These are phyloP conservation scores for Empidonax traillii DNA, from an alignment of 2,113 vertebrate species.

Conservation along the genomic window DNA sequence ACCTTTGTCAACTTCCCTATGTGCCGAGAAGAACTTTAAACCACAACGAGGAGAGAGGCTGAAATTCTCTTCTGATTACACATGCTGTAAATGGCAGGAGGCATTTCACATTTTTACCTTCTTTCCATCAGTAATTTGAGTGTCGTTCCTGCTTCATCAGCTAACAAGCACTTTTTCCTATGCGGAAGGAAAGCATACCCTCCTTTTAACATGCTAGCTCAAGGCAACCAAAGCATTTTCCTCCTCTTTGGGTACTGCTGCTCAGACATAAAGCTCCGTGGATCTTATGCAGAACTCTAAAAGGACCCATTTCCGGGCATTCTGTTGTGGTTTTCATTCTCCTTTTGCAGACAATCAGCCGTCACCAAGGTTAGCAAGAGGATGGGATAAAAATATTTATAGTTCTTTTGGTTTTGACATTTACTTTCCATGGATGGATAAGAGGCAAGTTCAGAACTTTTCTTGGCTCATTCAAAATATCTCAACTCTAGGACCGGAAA, in stretches of 20 bases:
- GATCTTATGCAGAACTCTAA: conserved; percentile 5
- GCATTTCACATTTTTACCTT: conserved; percentile 34
- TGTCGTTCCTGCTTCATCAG: conserved; percentile 58
- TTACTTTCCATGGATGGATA: conserved; percentile 9
- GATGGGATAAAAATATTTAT: background rate
- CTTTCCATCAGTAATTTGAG: conserved; percentile 42
- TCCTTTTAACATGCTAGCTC: conserved; percentile 35
- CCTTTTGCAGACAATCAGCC: conserved; percentile 31
- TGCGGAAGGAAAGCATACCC: conserved; percentile 44
- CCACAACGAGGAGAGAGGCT: background rate
- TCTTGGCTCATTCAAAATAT: conserved; percentile 3
- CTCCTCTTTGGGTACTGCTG: conserved; percentile 45
- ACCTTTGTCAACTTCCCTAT: conserved; percentile 98
- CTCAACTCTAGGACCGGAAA: conserved; percentile 17
- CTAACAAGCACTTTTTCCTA: conserved; percentile 47
- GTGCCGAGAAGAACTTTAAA: conserved; percentile 87
- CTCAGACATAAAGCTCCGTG: background rate
- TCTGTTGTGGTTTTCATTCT: conserved; percentile 20
- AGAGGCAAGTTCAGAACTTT: background rate
- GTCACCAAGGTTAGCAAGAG: background rate
- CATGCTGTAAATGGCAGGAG: conserved; percentile 39
- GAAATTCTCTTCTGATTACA: background rate
- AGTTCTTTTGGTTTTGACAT: background rate
- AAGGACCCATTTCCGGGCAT: background rate
- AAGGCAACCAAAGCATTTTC: conserved; percentile 53